Evolutionary conservation across 2,797 vertebrate species (phyloP).

Genomic region (Etheostoma perlongum): DNA sequence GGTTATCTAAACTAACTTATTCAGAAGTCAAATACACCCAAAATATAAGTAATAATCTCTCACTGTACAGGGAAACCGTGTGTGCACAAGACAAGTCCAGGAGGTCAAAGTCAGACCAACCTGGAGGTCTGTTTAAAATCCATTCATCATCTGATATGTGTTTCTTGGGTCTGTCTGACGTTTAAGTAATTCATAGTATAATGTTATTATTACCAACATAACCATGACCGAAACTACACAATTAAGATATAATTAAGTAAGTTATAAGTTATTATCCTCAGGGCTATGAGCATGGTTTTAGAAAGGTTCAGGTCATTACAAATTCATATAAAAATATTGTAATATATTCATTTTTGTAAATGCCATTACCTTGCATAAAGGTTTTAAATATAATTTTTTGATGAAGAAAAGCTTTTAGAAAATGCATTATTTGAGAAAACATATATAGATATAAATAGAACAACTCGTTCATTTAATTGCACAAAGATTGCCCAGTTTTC

Average conservation of each 20-base stretch:
- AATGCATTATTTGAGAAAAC: neutral
- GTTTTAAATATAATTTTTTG: neutral
- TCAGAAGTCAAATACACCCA: no score
- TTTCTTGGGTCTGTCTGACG: neutral
- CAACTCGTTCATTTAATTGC: neutral
- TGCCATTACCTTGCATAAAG: neutral
- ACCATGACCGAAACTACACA: neutral
- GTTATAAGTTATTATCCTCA: neutral
- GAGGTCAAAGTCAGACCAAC: neutral
- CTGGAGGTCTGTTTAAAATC: neutral
- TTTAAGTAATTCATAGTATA: neutral
- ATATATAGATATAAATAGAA: neutral
- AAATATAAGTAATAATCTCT: no score
- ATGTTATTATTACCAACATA: neutral
- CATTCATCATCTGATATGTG: neutral
- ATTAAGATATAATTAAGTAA: neutral
- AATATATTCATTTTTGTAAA: neutral
- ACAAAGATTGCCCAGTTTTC: no score
- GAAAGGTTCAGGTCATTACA: neutral
- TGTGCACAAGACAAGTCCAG: neutral
- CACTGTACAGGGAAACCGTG: neutral
- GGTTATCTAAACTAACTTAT: neutral
- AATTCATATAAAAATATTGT: neutral
- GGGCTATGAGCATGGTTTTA: neutral
- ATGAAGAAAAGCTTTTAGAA: neutral